Evolutionary conservation across 1,140 invertebrate genomes (phyloP), one percentile per base, ranked within the genome.

Genomic region (Nasonia vitripennis): DNA sequence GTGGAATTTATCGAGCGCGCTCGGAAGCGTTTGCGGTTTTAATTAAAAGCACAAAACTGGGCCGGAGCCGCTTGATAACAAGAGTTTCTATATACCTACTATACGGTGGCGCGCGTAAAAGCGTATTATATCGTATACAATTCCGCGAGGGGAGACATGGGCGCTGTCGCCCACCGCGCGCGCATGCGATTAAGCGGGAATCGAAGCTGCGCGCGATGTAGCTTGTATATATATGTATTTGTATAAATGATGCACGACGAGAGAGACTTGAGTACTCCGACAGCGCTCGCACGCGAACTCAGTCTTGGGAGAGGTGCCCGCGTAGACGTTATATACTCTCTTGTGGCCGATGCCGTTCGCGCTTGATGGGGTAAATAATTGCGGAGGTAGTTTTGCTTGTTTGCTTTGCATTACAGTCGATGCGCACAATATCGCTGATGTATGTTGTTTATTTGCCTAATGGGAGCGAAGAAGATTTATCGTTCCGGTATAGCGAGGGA

Each of bases 31-130:
- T 84, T 79, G 68, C 31, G 77, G 77, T 62, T 79, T 79, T 79
- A 84, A 84, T 84, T 71, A 84, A 79, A 84, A 78, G 82, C 10
- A 78, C 23, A n/a, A 79, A 79, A 74, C 34, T 70, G 75, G 45
- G 20, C n/a, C 41, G 70, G 11, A 1, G 41, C 14, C 23, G 9
- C 45, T 75, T 2, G 41, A 75, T 75, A 75, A 75, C 73, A 41
- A 75, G 73, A 31, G 31, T 14, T 2, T 1, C 20, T 11, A 5
- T 27, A 27, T 27, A 27, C 27, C 37, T 41, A 9, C 37, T 71
- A 10, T 31, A 23, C 70, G 2, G 6, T 23, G 23, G 7, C 27
- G 68, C 68, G 10, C 12, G 27, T 71, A 71, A 71, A 71, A 71
- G 68, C n/a, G 55, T 7, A 20, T 62, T 62, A n/a, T 62, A 62